phyloP scores from a whole-genome alignment of 2,888 invertebrate species.

The Petrophora chlorosata region DNA sequence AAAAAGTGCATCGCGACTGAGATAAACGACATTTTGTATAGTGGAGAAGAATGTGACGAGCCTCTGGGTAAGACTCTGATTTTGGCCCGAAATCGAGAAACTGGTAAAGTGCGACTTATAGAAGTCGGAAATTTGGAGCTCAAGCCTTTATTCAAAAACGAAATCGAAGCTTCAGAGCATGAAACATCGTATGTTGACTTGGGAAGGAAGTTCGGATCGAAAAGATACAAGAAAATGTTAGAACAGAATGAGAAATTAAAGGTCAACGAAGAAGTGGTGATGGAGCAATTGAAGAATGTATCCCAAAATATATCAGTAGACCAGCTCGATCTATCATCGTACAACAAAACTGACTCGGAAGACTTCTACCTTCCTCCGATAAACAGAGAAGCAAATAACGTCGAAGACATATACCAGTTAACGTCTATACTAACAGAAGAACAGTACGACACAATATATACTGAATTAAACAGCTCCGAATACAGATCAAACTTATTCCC shows the following conservation, averaged over 20 bases:
- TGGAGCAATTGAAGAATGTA: conserved; percentile 82
- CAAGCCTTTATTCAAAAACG: conserved; percentile 52
- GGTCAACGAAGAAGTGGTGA: conserved; percentile 82
- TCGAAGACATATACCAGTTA: conserved; percentile 75
- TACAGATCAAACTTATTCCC: conserved; percentile 44
- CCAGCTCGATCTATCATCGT: conserved; percentile 60
- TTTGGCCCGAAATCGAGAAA: conserved; percentile 57
- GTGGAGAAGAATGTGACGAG: conserved; percentile 60
- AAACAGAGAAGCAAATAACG: conserved; percentile 68
- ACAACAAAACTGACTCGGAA: conserved; percentile 60
- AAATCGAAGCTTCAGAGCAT: conserved; percentile 41
- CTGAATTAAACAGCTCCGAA: conserved; percentile 58
- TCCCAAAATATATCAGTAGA: conserved; percentile 65
- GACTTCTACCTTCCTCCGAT: conserved; percentile 79
- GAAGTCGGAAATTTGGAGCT: conserved; percentile 59
- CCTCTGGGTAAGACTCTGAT: conserved; percentile 58
- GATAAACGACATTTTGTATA: conserved; percentile 55
- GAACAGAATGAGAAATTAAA: conserved; percentile 85
- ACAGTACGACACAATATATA: conserved; percentile 60
- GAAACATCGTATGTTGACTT: conserved; percentile 69
- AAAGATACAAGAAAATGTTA: conserved; percentile 82
- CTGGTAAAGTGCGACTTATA: conserved; percentile 66
- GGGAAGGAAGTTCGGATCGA: conserved; percentile 86
- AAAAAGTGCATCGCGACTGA: conserved; percentile 51
- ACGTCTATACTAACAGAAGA: conserved; percentile 67